Evolutionary conservation across 2,113 vertebrate species (phyloP), one percentile per base, ranked within the genome.

Genomic region (Psilopsiagon aurifrons): DNA sequence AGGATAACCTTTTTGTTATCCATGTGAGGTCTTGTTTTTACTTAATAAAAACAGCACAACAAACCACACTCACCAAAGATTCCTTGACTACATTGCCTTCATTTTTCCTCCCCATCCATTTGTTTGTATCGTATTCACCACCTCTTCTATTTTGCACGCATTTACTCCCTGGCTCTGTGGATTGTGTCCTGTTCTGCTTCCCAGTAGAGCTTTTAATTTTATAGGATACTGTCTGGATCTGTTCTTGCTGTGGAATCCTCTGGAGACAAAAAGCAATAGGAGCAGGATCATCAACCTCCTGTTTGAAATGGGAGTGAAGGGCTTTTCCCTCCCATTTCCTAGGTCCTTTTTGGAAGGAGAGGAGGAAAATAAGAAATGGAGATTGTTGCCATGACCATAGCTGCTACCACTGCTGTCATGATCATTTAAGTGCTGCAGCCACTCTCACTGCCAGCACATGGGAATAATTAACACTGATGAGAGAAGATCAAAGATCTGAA

Each of bases 401-500:
- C 85, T 93, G 79, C 47, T 80, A 9, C 43, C 41, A 24, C 31
- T 22, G 9, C 73, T 88, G 18, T 80, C 20, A 19, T 33, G 16
- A 82, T 70, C 12, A 35, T 51, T 88, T 83, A 67, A 77, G 81
- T 75, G 51, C 86, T 78, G 37, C 33, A 88, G 60, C 86, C 33
- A 8, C 76, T 86, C 57, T 90, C 31, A 13, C 43, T 86, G 51
- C 60, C 64, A 35, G 71, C 76, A 60, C 73, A 64, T 63, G 86
- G 73, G 94, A 92, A 62, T 86, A 92, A 92, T 97, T 94, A 95
- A 87, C 54, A 80, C 39, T 71, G 25, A 87, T 66, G 57, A 75
- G 70, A 68, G 39, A 88, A 78, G 77, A 86, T 85, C 37, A 86
- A 67, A 88, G 77, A 59, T 67, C 46, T 69, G 84, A 62, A 91